Evolutionary conservation across 1,140 invertebrate genomes (phyloP).

Genomic region (Macrostomum lignano): DNA sequence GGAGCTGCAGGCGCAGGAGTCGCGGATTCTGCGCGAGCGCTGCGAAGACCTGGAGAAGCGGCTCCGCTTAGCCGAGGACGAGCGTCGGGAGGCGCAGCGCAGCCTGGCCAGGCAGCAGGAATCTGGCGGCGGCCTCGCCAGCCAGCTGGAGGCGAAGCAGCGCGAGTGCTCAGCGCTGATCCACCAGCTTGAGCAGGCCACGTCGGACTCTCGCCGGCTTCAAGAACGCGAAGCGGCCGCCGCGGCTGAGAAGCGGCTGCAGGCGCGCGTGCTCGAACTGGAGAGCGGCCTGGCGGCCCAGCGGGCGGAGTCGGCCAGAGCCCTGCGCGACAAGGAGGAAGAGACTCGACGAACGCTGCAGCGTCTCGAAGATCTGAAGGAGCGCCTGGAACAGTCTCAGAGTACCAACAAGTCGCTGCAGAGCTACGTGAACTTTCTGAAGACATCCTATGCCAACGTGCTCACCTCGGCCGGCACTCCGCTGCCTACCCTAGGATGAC

Average conservation of each 20-base stretch:
- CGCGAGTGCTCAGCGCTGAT: not conserved
- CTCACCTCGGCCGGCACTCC: too few relatives aligned
- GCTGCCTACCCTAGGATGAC: too few relatives aligned
- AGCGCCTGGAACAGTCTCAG: not conserved
- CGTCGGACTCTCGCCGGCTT: not conserved
- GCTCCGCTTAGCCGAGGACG: too few relatives aligned
- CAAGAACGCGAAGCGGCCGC: not conserved
- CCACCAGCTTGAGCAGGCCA: not conserved
- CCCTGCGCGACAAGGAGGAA: not conserved
- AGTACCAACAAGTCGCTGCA: not conserved
- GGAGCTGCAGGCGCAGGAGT: too few relatives aligned
- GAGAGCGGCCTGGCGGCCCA: not conserved
- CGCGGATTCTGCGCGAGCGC: too few relatives aligned
- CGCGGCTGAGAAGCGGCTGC: not conserved
- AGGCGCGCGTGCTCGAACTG: not conserved
- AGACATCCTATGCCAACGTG: conserved; percentile 1
- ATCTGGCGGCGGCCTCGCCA: too few relatives aligned
- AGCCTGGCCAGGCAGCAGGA: too few relatives aligned
- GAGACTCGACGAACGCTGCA: not conserved
- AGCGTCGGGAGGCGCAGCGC: too few relatives aligned
- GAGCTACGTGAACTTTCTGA: conserved; percentile 2
- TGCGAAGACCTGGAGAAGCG: too few relatives aligned
- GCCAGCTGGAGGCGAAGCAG: too few relatives aligned
- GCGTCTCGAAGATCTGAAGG: not conserved
- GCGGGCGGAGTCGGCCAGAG: not conserved